These are phyloP conservation scores for Orycteropus afer DNA, from an alignment of 2,113 vertebrate species.

Conservation along the genomic window DNA sequence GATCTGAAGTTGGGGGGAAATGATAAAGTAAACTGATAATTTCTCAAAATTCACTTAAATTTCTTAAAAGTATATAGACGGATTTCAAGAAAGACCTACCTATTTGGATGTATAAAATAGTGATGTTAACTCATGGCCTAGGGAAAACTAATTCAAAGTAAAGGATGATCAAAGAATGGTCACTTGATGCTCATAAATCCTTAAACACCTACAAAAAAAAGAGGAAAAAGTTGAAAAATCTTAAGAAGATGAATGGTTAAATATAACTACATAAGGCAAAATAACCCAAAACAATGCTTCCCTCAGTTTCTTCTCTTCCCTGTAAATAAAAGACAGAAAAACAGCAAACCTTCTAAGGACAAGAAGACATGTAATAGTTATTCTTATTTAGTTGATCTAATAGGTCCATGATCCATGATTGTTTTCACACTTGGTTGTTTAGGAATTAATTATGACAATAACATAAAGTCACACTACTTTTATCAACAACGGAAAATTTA, in stretches of 20 bases:
- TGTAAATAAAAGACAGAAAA: not conserved
- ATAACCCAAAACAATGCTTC: not conserved
- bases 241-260: slow-evolving; percentile 21
- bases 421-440: not conserved
- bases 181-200: not conserved
- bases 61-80: slow-evolving; percentile 61
- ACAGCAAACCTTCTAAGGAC: not conserved
- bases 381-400: not conserved
- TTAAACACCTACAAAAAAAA: slow-evolving; percentile 10
- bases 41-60: slow-evolving; percentile 9
- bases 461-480: not conserved
- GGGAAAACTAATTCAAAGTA: slow-evolving; percentile 71
- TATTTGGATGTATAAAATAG: slow-evolving; percentile 73
- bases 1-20: slow-evolving; percentile 15
- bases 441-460: slow-evolving; percentile 27
- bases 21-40: not conserved
- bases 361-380: not conserved
- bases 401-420: slow-evolving; percentile 51
- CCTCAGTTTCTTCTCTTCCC: not conserved
- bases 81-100: slow-evolving; percentile 73
- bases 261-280: not conserved
- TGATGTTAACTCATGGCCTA: slow-evolving; percentile 72
- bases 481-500: not conserved
- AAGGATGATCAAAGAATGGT: slow-evolving; percentile 32
- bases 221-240: slow-evolving; percentile 28